Base-by-base conservation (phyloP, 2,888 invertebrate genomes). In the Andrena hattorfiana region DNA sequence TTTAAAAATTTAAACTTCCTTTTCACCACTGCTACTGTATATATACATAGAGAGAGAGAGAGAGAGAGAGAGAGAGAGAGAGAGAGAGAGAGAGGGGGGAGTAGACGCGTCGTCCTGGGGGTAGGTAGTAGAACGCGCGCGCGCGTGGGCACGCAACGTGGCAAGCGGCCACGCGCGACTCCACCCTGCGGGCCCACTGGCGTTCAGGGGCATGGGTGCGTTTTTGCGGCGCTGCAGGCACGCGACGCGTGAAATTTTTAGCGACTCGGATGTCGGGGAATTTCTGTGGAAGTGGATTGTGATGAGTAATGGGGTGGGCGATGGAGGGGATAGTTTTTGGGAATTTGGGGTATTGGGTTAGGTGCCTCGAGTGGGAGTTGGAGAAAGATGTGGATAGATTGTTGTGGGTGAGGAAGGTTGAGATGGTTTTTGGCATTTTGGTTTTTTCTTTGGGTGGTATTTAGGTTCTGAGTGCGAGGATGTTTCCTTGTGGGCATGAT, bases 241-340 rank as follows among this genome's bases (percentile, higher is more conserved):
- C 54, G 68, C 68, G 68, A 68, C 68, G 54, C 54, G 32, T 32
- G 32, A 42, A 42, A 28, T 59, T 59, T 59, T 59, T 59, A 16
- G 42, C 42, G 42, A 42, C 42, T 66, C 66, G n/a, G 48, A 16
- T 35, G 66, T 42, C 42, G 42, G 42, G 16, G 42, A 42, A 42
- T 42, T 42, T 42, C 42, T 42, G 54, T 8, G 54, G 8, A 54
- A 8, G 20, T n/a, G 54, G 20, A 54, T 20, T 54, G 8, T 54
- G 7, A 23, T 23, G 54, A 54, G 20, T 54, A 20, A 20, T 8
- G 2, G n/a, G 20, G 16, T 28, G 60, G 7, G 2, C 13, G 30
- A 16, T 10, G 6, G 26, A n/a, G 16, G 59, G 30, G 56, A 10
- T 26, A 10, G 56, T 56, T 56, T 60, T 60, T 30, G 60, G 60